Conservation (phyloP, 2,797 vertebrate species). For the Poecilia wingei region DNA sequence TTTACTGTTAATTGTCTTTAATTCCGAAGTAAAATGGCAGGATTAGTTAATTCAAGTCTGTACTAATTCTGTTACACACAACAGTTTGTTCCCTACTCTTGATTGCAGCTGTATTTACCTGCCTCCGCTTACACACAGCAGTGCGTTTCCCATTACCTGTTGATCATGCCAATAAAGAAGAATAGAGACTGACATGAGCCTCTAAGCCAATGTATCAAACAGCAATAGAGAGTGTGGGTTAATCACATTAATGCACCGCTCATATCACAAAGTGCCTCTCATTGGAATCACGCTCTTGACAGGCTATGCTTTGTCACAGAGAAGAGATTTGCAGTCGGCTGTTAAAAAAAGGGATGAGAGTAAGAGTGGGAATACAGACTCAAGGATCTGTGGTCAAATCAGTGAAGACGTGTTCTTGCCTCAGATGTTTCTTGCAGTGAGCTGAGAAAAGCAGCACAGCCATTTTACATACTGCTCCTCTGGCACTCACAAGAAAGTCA, state of each 20-base stretch:
- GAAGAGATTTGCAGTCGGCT: conserved; percentile 55
- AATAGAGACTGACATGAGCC: conserved; percentile 53
- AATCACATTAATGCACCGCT: conserved; percentile 77
- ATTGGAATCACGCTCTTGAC: conserved; percentile 73
- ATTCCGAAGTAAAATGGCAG: conserved; percentile 17
- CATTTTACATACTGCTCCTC: conserved; percentile 4
- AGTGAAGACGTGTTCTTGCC: conserved; percentile 51
- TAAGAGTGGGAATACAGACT: conserved; percentile 48
- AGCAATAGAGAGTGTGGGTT: conserved; percentile 70
- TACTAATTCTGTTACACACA: conserved; percentile 9
- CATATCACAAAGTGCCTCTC: conserved; percentile 72
- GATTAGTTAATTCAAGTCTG: conserved; percentile 21
- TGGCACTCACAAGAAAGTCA: conserved; percentile 25
- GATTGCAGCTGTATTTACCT: conserved; percentile 25
- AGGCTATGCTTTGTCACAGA: conserved; percentile 63
- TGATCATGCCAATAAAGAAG: conserved; percentile 61
- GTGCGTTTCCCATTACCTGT: conserved; percentile 55
- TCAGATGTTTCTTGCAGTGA: conserved; percentile 50
- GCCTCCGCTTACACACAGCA: conserved; percentile 22
- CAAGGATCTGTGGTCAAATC: conserved; percentile 52
- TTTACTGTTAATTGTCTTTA: conserved; percentile 27
- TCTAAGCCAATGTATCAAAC: conserved; percentile 61
- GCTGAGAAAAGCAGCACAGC: conserved; percentile 35
- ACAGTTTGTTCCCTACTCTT: conserved; percentile 5
- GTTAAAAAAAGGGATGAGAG: conserved; percentile 10